Evolutionary conservation across 2,888 invertebrate genomes (phyloP), one percentile per base, ranked within the genome.

Genomic region (Chaetogeoica ovagalla): DNA sequence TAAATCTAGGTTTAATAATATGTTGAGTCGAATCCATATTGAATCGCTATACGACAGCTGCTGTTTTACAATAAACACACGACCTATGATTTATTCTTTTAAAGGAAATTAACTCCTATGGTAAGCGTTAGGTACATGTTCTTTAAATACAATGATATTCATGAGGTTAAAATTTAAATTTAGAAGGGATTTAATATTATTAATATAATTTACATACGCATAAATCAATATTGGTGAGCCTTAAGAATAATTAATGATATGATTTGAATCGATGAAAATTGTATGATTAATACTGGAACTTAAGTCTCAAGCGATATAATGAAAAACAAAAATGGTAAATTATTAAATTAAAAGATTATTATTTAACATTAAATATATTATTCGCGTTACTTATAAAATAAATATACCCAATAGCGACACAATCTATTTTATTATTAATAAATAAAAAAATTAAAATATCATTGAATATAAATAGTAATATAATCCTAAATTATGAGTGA

Each of bases 131-230:
- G 39, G 57, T 43, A 43, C 59, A 43, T 57, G 57, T 66, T 66
- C 59, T 75, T 66, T 59, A 75, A 55, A 59, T 43, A 43, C 57
- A n/a, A 63, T 8, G 30, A 19, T 75, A 75, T 75, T 75, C 59
- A 75, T 59, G 75, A 66, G 57, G 43, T 8, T 75, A 11, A 66
- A 48, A 66, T 75, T 66, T 66, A 59, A 57, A 66, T 66, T 23
- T 30, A 59, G 57, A 43, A 2, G 59, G 15, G 66, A 23, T 66
- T 66, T 66, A 75, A 66, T 66, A 43, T n/a, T 7, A 30, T 75
- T 66, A 66, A 43, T 59, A 43, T 43, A 43, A 66, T 66, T 43
- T n/a, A 57, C 39, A 57, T 75, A 23, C 43, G n/a, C 57, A 43
- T 48, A 30, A 75, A 75, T 75, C 15, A 59, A 43, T 30, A 75